phyloP scores from a whole-genome alignment of 1,140 invertebrate genomes.

The Calephelis virginiensis region DNA sequence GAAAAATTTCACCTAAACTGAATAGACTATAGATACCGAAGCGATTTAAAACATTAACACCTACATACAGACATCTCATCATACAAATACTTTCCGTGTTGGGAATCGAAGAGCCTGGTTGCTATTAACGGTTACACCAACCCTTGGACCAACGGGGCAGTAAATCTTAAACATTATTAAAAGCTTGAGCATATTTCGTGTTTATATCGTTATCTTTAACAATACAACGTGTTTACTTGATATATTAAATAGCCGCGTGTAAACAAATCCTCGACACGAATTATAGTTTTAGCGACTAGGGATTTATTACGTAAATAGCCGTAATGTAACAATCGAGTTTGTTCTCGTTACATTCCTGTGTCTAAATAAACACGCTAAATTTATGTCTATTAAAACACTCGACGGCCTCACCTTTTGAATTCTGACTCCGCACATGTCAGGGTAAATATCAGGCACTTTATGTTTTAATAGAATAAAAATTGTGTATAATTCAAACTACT shows the following conservation, averaged over 20 bases:
- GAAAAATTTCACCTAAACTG: too few species aligned
- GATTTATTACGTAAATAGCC: not conserved
- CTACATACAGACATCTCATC: too few species aligned
- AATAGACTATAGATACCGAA: too few species aligned
- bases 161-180: not conserved
- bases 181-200: not conserved
- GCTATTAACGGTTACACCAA: too few species aligned
- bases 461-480: too few species aligned
- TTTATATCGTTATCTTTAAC: not conserved
- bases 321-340: constrained; percentile 6
- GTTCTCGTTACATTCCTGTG: not conserved
- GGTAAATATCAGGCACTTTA: too few species aligned
- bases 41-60: too few species aligned
- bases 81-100: too few species aligned
- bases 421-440: too few species aligned
- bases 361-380: not conserved
- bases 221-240: not conserved
- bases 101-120: too few species aligned
- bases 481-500: too few species aligned
- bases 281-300: constrained; percentile 1
- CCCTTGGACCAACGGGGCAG: not conserved
- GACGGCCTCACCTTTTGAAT: too few species aligned
- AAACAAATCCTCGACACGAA: not conserved
- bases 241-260: not conserved
- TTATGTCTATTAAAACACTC: not conserved